Percentiles rank a stretch among this genome's conserved stretches.
These are phyloP conservation scores for Xiphias gladius DNA, from an alignment of 2,113 vertebrate genomes.

Conservation along the genomic window DNA sequence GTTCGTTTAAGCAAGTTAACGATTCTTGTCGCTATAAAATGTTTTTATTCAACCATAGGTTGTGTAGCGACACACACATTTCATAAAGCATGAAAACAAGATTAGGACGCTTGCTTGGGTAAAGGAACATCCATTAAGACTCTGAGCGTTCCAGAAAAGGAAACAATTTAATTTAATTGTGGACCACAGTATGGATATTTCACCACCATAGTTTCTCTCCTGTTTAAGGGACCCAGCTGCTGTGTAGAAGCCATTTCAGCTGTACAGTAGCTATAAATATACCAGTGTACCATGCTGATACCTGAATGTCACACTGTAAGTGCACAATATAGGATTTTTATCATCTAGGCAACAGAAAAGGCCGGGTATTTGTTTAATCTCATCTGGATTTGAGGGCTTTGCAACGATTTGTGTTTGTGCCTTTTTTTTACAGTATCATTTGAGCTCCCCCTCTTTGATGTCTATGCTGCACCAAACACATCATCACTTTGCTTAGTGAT, in stretches of 20 bases:
- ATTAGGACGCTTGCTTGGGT: neutral
- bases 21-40: neutral
- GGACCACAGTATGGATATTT: neutral
- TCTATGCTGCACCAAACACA: neutral
- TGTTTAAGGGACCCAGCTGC: slow-evolving; percentile 1
- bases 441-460: slow-evolving; percentile 3
- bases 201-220: neutral
- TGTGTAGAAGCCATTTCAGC: slow-evolving; percentile 24
- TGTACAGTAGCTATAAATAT: slow-evolving; percentile 56
- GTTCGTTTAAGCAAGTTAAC: neutral
- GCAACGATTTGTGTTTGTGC: slow-evolving; percentile 9
- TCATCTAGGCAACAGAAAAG: slow-evolving; percentile 23
- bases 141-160: neutral
- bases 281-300: slow-evolving; percentile 12
- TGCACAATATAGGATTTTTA: slow-evolving; percentile 35
- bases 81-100: neutral
- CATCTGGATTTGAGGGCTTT: slow-evolving; percentile 43
- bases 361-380: slow-evolving; percentile 44
- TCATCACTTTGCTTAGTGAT: slow-evolving; percentile 1
- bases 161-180: neutral
- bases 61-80: neutral
- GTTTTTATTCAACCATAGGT: neutral
- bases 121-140: neutral
- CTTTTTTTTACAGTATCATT: slow-evolving; percentile 1
- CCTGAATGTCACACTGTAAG: slow-evolving; percentile 42